These are phyloP conservation scores for Macroglossus sobrinus DNA, from an alignment of 2,113 vertebrate genomes.

Conservation along the genomic window DNA sequence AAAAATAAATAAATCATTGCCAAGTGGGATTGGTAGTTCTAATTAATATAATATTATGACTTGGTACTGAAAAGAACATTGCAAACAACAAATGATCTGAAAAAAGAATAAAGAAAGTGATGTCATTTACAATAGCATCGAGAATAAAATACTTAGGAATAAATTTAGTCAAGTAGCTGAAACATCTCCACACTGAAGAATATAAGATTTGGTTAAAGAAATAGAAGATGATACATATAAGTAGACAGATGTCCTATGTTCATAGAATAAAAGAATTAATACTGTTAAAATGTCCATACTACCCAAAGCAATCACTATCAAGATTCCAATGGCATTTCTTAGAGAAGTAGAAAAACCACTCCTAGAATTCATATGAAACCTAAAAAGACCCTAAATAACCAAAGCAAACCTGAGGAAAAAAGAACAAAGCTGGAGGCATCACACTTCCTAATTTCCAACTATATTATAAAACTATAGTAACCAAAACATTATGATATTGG, in stretches of 20 bases:
- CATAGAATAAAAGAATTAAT: not conserved
- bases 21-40: not conserved
- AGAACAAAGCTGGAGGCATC: not conserved
- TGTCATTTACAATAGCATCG: not conserved
- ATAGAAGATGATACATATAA: not conserved
- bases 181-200: not conserved
- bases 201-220: not conserved
- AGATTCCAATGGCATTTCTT: not conserved
- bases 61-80: not conserved
- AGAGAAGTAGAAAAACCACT: not conserved
- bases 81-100: not conserved
- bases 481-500: not conserved
- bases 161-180: not conserved
- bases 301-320: not conserved
- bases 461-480: not conserved
- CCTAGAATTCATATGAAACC: not conserved
- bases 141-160: not conserved
- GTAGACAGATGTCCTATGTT: not conserved
- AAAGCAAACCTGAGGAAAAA: not conserved
- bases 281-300: not conserved
- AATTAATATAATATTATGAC: not conserved
- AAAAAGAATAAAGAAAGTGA: not conserved
- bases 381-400: not conserved
- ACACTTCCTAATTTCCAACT: not conserved
- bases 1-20: conserved; percentile 5